These are phyloP conservation scores for Ianthella basta DNA, from an alignment of 37 sponge, comb jelly and placozoan species.

Conservation along the genomic window DNA sequence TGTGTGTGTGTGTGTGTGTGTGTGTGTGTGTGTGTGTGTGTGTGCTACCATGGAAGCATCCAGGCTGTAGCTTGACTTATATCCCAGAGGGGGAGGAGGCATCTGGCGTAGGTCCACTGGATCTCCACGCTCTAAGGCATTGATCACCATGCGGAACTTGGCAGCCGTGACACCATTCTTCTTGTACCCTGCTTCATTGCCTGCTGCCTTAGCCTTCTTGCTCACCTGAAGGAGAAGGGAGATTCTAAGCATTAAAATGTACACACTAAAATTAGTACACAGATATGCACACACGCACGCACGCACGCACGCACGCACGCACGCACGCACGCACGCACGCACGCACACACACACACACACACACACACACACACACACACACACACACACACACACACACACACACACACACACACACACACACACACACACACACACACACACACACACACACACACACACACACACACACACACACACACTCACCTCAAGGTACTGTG, in stretches of 20 bases:
- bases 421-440: constrained; percentile 23
- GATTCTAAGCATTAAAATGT: too few relatives aligned
- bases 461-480: constrained; percentile 18
- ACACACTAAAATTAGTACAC: too few relatives aligned
- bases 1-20: too few relatives aligned
- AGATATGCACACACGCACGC: too few relatives aligned
- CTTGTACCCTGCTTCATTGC: constrained; percentile 22
- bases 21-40: too few relatives aligned
- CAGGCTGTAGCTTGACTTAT: constrained; percentile 46
- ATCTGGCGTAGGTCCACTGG: constrained; percentile 65
- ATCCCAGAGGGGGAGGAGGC: constrained; percentile 86
- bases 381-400: too few relatives aligned
- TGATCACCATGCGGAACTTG: constrained; percentile 57
- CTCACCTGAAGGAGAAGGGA: not conserved
- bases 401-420: constrained; percentile 3
- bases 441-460: constrained; percentile 19
- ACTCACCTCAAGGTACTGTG: constrained; percentile 61
- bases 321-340: too few relatives aligned
- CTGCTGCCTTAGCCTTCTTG: constrained; percentile 44
- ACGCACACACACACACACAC: too few relatives aligned
- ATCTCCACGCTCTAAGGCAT: constrained; percentile 56
- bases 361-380: too few relatives aligned
- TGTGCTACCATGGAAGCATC: constrained; percentile 22
- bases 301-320: too few relatives aligned
- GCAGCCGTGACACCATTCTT: constrained; percentile 55